phyloP scores from a whole-genome alignment of 2,113 vertebrate species.

The Brachyhypopomus gauderio region DNA sequence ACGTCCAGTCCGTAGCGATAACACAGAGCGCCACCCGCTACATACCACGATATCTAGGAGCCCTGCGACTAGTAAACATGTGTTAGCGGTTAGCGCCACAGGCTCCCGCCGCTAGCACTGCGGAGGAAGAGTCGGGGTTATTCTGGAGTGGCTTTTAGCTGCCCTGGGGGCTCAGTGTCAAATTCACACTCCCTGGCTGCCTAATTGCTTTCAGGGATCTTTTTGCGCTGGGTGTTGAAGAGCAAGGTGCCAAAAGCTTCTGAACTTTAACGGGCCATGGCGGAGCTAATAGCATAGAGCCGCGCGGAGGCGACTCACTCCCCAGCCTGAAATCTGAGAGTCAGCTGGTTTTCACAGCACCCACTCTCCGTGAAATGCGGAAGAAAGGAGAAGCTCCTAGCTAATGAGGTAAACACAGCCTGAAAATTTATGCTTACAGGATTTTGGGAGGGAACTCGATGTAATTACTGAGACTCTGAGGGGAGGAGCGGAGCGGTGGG shows the following conservation, averaged over 20 bases:
- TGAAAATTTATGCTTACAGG: constrained; percentile 56
- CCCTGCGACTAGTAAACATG: constrained; percentile 27
- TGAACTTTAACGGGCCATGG: constrained; percentile 41
- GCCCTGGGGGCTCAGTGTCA: background rate
- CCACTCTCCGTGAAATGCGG: constrained; percentile 54
- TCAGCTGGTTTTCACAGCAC: constrained; percentile 59
- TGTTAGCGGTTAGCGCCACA: background rate
- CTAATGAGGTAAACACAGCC: constrained; percentile 53
- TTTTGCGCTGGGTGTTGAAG: background rate
- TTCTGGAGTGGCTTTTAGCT: background rate
- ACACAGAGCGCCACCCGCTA: constrained; percentile 32
- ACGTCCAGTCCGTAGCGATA: constrained; percentile 37
- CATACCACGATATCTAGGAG: constrained; percentile 22
- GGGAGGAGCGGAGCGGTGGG: constrained; percentile 18
- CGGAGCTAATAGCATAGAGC: constrained; percentile 54
- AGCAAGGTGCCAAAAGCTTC: constrained; percentile 20
- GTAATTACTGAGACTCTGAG: constrained; percentile 53
- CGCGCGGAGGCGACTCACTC: constrained; percentile 55
- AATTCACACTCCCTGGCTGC: constrained; percentile 35
- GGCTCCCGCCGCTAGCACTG: no score
- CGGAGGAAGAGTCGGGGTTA: background rate
- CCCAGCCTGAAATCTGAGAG: constrained; percentile 66
- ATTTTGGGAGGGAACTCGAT: constrained; percentile 53
- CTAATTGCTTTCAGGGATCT: constrained; percentile 43
- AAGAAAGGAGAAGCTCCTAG: constrained; percentile 43